These are phyloP conservation scores for Andrena fulva DNA, from an alignment of 2,888 invertebrate species.

Conservation along the genomic window DNA sequence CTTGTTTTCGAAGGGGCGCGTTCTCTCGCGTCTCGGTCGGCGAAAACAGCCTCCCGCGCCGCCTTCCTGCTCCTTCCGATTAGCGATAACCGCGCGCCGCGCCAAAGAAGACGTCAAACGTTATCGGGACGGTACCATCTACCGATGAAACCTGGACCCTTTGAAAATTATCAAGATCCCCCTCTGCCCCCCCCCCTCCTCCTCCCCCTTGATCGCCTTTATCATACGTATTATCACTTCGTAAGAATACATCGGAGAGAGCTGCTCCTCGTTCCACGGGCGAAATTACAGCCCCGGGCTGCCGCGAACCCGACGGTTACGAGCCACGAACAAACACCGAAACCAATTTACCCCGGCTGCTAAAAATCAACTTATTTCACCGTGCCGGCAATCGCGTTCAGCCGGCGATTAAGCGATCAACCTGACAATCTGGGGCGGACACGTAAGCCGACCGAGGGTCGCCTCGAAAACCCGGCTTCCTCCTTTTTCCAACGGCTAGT, in stretches of 20 bases:
- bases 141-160: background rate
- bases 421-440: constrained; percentile 60
- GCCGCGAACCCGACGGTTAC: constrained; percentile 25
- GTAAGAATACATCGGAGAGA: constrained; percentile 15
- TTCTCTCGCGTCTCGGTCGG: constrained; percentile 17
- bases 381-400: constrained; percentile 42
- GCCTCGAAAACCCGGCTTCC: constrained; percentile 37
- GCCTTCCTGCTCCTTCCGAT: background rate
- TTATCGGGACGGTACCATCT: constrained; percentile 25
- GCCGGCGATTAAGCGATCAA: constrained; percentile 67
- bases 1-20: constrained; percentile 38
- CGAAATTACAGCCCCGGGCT: constrained; percentile 47
- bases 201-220: constrained; percentile 1
- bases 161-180: constrained; percentile 48
- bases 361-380: constrained; percentile 63
- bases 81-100: constrained; percentile 12
- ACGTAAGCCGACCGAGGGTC: constrained; percentile 44
- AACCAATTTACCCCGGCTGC: constrained; percentile 53
- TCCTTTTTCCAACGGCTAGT: constrained; percentile 26
- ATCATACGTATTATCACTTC: constrained; percentile 48
- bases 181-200: too few relatives aligned
- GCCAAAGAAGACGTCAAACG: constrained; percentile 41
- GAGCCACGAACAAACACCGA: constrained; percentile 52
- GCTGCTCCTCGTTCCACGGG: constrained; percentile 13
- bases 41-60: constrained; percentile 14